Evolutionary conservation across 2,888 invertebrate species (phyloP).

Genomic region (Cheilosia impressa): DNA sequence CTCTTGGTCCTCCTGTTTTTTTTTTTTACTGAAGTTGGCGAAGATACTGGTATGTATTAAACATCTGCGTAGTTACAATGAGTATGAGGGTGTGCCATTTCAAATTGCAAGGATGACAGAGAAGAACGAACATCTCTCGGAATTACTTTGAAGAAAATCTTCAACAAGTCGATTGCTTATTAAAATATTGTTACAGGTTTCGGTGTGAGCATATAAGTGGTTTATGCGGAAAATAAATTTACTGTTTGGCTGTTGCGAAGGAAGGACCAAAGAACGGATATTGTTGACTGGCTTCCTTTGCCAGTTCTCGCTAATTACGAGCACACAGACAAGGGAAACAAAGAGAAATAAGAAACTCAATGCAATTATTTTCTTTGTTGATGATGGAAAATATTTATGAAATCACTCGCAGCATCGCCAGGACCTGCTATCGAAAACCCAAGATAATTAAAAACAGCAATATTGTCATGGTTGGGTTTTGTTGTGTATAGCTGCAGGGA

Average conservation of each 20-base stretch:
- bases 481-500: background rate
- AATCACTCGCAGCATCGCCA: background rate
- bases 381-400: slow-evolving; percentile 40
- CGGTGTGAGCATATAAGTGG: background rate
- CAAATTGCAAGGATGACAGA: background rate
- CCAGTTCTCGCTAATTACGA: slow-evolving; percentile 36
- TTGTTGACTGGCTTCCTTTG: slow-evolving; percentile 31
- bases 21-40: slow-evolving; percentile 2
- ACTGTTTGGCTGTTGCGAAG: slow-evolving; percentile 6
- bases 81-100: background rate
- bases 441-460: slow-evolving; percentile 42
- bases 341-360: slow-evolving; percentile 11
- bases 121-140: too few relatives aligned
- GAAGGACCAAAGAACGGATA: slow-evolving; percentile 26
- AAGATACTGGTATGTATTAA: background rate
- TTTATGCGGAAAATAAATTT: slow-evolving; percentile 4
- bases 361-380: slow-evolving; percentile 58
- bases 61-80: background rate
- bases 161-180: background rate
- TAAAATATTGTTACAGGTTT: slow-evolving; percentile 12
- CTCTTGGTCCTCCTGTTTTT: background rate
- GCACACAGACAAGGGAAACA: slow-evolving; percentile 6
- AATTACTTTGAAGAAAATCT: background rate
- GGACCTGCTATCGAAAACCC: slow-evolving; percentile 20
- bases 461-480: slow-evolving; percentile 22